A percentile compares a stretch with the other conserved stretches of the same genome.
These are phyloP conservation scores for Pogona vitticeps DNA, from an alignment of 2,113 vertebrate genomes.

Conservation along the genomic window DNA sequence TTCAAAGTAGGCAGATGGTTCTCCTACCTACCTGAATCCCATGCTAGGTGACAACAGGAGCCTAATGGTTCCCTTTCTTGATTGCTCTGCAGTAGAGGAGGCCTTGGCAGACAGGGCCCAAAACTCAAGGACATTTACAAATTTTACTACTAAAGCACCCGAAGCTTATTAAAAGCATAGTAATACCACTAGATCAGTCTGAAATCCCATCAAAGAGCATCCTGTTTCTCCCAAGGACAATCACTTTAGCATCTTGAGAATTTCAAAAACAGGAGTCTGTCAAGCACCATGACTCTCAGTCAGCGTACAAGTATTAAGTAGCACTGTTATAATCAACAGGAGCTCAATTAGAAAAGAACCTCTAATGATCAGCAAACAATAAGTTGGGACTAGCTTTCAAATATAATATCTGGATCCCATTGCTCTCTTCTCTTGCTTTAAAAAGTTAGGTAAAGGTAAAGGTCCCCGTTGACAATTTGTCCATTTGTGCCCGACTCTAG, in stretches of 20 bases:
- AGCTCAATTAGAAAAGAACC: background rate
- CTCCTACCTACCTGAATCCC: background rate
- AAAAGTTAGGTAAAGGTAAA: background rate
- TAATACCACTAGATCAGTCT: background rate
- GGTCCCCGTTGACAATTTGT: too few relatives aligned
- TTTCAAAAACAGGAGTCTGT: background rate
- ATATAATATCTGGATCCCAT: constrained; percentile 25
- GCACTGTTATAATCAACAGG: background rate
- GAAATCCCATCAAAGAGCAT: background rate
- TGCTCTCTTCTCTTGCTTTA: background rate
- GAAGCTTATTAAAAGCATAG: background rate
- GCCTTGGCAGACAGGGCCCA: background rate
- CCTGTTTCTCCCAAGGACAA: background rate
- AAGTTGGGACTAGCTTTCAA: background rate
- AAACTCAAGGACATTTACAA: background rate
- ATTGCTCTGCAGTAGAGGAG: background rate
- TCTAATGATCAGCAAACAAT: constrained; percentile 46
- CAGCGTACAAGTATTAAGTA: too few relatives aligned
- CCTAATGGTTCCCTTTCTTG: background rate
- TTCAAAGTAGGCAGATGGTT: too few relatives aligned
- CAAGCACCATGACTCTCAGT: too few relatives aligned
- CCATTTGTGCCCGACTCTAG: too few relatives aligned
- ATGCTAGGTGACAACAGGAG: background rate
- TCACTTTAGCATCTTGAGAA: background rate
- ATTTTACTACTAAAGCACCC: too few relatives aligned